phyloP scores from a whole-genome alignment of 2,888 invertebrate species.

The Epicampocera succincta region DNA sequence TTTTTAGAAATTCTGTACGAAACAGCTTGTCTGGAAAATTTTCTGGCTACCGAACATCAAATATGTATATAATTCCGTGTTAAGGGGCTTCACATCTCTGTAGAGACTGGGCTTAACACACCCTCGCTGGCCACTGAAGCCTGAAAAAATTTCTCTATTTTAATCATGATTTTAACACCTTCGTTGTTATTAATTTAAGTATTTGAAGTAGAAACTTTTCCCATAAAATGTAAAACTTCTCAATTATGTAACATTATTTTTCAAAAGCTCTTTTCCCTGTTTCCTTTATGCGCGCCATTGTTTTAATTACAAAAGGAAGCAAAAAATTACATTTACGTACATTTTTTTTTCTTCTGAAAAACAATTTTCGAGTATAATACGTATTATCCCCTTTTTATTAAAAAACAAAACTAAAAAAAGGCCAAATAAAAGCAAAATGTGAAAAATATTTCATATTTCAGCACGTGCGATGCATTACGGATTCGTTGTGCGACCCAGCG shows the following conservation, averaged over 20 bases:
- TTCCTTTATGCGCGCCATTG: not conserved
- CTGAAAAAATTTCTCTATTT: not conserved
- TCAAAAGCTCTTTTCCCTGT: constrained; percentile 1
- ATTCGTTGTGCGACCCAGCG: constrained; percentile 22
- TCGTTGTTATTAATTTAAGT: not conserved
- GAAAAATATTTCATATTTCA: constrained; percentile 59
- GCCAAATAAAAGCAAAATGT: not conserved
- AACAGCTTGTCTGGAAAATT: no score
- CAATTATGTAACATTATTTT: constrained; percentile 26
- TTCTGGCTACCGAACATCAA: no score
- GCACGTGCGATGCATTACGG: constrained; percentile 56
- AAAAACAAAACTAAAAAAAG: constrained; percentile 34
- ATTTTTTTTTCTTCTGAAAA: constrained; percentile 34
- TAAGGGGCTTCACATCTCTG: no score
- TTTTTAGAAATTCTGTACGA: no score
- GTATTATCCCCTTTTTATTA: constrained; percentile 60
- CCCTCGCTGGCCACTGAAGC: not conserved
- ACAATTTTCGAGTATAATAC: constrained; percentile 46
- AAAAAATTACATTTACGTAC: constrained; percentile 7
- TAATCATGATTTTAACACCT: constrained; percentile 21
- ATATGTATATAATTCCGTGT: no score
- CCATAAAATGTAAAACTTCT: constrained; percentile 5
- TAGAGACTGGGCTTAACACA: no score
- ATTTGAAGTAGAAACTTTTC: constrained; percentile 5
- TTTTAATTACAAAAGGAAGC: constrained; percentile 34